phyloP scores from a whole-genome alignment of 2,113 vertebrate species.

The Colistium nudipinnis region DNA sequence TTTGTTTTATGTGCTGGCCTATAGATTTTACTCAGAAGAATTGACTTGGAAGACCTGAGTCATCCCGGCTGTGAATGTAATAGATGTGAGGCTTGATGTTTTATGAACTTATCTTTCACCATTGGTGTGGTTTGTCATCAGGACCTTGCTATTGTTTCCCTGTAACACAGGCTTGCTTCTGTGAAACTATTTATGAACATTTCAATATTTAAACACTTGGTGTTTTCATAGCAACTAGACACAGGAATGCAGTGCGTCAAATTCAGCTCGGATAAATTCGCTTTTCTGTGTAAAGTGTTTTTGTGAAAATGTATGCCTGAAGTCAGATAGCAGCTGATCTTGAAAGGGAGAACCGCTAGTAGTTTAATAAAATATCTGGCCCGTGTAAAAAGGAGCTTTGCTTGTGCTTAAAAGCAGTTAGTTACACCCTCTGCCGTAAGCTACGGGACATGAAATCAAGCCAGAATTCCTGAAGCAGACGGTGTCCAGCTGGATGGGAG shows the following conservation, averaged over 20 bases:
- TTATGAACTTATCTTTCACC: conserved; percentile 35
- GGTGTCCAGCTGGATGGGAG: conserved; percentile 58
- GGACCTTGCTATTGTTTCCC: conserved; percentile 1
- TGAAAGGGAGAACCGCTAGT: conserved; percentile 22
- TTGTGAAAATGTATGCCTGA: background rate
- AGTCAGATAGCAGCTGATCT: conserved; percentile 20
- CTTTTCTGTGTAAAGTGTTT: background rate
- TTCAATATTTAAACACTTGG: background rate
- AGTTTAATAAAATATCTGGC: conserved; percentile 29
- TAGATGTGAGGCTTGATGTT: conserved; percentile 27
- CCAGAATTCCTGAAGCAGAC: conserved; percentile 25
- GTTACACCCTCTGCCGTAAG: conserved; percentile 13
- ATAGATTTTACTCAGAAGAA: background rate
- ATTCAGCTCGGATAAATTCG: background rate
- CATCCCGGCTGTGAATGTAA: conserved; percentile 24
- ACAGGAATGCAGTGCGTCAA: background rate
- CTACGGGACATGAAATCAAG: conserved; percentile 9
- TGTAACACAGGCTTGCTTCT: background rate
- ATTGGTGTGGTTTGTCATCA: conserved; percentile 12
- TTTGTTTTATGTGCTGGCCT: background rate
- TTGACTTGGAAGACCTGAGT: conserved; percentile 17
- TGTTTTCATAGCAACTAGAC: background rate
- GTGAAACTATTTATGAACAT: background rate
- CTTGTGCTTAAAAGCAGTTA: conserved; percentile 28
- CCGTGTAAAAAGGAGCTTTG: background rate